Percentiles rank a stretch among this genome's conserved stretches.
phyloP scores from a whole-genome alignment of 2,797 vertebrate species.

The Merluccius polli region DNA sequence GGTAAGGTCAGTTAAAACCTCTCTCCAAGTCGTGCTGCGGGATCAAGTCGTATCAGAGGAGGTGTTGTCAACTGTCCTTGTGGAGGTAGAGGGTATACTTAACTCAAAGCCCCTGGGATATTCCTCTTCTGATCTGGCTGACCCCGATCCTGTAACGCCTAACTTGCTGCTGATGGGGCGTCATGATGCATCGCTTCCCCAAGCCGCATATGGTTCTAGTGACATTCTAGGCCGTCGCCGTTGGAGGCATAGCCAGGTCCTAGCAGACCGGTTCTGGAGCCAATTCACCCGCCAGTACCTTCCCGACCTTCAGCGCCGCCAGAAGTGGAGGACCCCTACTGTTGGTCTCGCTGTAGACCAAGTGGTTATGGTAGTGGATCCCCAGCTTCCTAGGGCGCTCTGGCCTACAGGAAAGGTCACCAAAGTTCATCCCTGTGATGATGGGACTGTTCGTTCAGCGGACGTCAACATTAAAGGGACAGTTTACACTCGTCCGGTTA shows the following conservation, averaged over 20 bases:
- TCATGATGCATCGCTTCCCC: not conserved
- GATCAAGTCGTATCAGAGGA: not conserved
- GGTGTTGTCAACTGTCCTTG: not conserved
- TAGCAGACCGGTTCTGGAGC: conserved; percentile 6
- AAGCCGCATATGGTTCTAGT: not conserved
- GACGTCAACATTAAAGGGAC: not conserved
- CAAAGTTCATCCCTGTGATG: not conserved
- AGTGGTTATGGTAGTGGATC: not conserved
- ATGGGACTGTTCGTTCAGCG: not conserved
- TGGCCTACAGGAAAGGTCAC: not conserved
- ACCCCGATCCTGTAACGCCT: conserved; percentile 3
- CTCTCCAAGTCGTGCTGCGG: not conserved
- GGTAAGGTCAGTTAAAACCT: not conserved
- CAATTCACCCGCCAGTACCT: not conserved
- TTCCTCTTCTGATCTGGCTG: not conserved
- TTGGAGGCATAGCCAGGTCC: conserved; percentile 3
- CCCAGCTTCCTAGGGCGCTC: not conserved
- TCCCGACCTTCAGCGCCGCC: not conserved
- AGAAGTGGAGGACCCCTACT: not conserved
- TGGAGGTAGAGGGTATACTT: not conserved
- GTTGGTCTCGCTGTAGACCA: not conserved
- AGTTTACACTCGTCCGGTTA: not conserved
- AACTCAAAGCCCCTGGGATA: conserved; percentile 7
- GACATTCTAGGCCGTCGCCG: not conserved
- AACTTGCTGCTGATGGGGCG: conserved; percentile 2